A percentile compares a stretch with the other conserved stretches of the same genome.
Conservation (phyloP, 1,140 invertebrate genomes). For the Trichonephila inaurata region DNA sequence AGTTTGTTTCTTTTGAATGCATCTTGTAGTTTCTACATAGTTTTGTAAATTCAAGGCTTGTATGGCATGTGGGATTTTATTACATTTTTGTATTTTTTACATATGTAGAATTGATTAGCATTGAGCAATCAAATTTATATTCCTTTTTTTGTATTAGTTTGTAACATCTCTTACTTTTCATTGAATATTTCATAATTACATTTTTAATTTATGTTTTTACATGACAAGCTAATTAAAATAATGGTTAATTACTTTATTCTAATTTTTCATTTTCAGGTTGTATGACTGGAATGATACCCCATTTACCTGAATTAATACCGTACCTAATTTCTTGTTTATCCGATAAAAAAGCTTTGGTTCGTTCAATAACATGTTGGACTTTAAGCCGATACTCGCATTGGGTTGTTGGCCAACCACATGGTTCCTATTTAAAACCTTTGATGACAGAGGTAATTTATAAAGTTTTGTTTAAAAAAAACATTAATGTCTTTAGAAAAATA, state of each 20-base stretch:
- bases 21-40: too few species aligned
- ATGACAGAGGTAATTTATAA: slow-evolving; percentile 91
- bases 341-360: slow-evolving; percentile 97
- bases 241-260: neutral
- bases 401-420: slow-evolving; percentile 97
- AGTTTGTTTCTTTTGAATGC: too few species aligned
- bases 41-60: too few species aligned
- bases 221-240: too few species aligned
- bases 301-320: slow-evolving; percentile 96
- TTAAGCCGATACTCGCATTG: slow-evolving; percentile 98
- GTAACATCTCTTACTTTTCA: neutral
- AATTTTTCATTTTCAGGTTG: slow-evolving; percentile 85
- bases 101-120: too few species aligned
- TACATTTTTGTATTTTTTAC: too few species aligned
- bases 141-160: too few species aligned
- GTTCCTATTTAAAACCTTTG: slow-evolving; percentile 94
- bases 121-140: too few species aligned
- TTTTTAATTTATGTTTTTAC: too few species aligned
- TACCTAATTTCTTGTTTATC: slow-evolving; percentile 95
- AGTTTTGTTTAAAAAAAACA: too few species aligned
- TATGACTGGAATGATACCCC: slow-evolving; percentile 97
- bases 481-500: too few species aligned
- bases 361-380: slow-evolving; percentile 99
- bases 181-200: neutral
- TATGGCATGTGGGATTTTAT: too few species aligned